A percentile compares a stretch with the other conserved stretches of the same genome.
phyloP scores from a whole-genome alignment of 2,888 invertebrate species.

The Drosophila incognita region DNA sequence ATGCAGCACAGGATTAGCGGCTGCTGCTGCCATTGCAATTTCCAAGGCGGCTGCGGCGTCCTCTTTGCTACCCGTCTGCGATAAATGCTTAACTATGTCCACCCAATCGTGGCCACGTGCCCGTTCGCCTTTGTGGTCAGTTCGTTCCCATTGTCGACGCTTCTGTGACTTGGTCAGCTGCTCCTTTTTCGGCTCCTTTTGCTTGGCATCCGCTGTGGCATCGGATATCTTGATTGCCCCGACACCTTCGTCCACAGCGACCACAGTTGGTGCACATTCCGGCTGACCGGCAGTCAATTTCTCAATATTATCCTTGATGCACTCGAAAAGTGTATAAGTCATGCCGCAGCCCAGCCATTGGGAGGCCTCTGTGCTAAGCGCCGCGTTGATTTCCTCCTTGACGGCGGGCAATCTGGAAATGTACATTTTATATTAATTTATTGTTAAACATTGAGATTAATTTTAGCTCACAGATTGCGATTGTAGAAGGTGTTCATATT shows the following conservation, averaged over 20 bases:
- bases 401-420: conserved; percentile 87
- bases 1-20: conserved; percentile 34
- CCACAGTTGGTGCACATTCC: conserved; percentile 83
- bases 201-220: conserved; percentile 83
- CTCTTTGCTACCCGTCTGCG: conserved; percentile 88
- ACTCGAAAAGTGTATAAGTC: conserved; percentile 97
- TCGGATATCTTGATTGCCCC: conserved; percentile 83
- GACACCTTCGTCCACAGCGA: conserved; percentile 74
- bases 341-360: conserved; percentile 95
- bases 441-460: neutral
- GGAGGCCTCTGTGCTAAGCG: conserved; percentile 90
- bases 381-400: conserved; percentile 89
- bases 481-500: conserved; percentile 97
- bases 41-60: conserved; percentile 57
- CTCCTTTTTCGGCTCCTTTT: conserved; percentile 90
- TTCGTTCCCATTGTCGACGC: conserved; percentile 93
- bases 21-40: conserved; percentile 39
- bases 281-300: conserved; percentile 91
- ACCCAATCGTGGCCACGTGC: conserved; percentile 98
- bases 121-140: conserved; percentile 93
- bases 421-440: conserved; percentile 14
- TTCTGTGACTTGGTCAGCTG: conserved; percentile 97
- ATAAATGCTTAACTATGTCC: conserved; percentile 97
- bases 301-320: conserved; percentile 92
- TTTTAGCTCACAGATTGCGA: conserved; percentile 92